Base-by-base conservation (phyloP, 2,113 vertebrate species). In the Brachypodius melanocephalos region DNA sequence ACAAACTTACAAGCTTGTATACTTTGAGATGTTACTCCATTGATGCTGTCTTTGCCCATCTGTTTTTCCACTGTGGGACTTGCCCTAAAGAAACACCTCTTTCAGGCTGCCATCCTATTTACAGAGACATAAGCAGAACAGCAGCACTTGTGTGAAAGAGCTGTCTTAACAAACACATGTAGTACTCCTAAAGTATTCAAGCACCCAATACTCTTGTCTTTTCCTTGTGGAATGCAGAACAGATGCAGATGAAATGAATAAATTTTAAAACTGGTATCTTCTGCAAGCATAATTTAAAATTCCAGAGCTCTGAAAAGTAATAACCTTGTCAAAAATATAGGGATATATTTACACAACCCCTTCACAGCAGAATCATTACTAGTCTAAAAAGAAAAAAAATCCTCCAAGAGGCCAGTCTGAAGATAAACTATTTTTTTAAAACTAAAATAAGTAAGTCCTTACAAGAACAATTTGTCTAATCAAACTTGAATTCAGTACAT, bases 11-110 rank as follows among this genome's bases (percentile, higher is more conserved):
- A 84, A 52, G 63, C 69, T 62, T 95, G 55, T 89, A 57, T 32
- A 48, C 24, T 90, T 89, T 31, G 82, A 82, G 77, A 72, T 82
- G 28, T 67, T 96, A 85, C 62, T 93, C 51, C 61, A 88, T 10
- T 82, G 85, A 73, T 90, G 95, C 38, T 91, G 78, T 96, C 88
- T 96, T 88, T 95, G 59, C 93, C 95, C 94, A 96, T 96, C 95
- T 97, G 93, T 78, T 97, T 96, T 93, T 80, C 74, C 81, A 95
- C 55, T 85, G 87, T 95, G 95, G 90, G 94, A 96, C 55, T 48
- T 95, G 93, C 69, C 88, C 82, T 95, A 82, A 93, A 96, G 67
- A 96, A 96, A 91, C 52, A 80, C 45, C 29, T 81, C 68, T 71
- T 79, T 46, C 73, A 90, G 78, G 65, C 89, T 97, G 92, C 87